These are phyloP conservation scores for Motacilla alba DNA, from an alignment of 2,113 vertebrate genomes.

Conservation along the genomic window DNA sequence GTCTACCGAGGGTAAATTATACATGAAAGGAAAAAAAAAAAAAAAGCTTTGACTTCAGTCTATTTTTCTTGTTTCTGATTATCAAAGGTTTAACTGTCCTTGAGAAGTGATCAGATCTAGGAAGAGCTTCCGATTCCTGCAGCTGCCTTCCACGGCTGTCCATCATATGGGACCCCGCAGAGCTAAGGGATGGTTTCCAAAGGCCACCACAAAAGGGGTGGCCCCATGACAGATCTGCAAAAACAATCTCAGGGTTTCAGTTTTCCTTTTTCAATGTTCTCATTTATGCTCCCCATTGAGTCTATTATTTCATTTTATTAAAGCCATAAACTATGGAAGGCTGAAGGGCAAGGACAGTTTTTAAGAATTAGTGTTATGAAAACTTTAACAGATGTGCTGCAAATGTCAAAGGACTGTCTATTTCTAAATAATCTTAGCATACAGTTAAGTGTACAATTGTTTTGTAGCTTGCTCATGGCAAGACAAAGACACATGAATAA, in stretches of 20 bases:
- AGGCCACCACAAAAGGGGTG: background rate
- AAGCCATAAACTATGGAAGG: background rate
- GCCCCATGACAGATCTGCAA: background rate
- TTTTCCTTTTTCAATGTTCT: constrained; percentile 40
- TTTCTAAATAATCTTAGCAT: background rate
- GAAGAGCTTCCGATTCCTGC: background rate
- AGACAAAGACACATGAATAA: background rate
- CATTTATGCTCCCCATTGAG: constrained; percentile 23
- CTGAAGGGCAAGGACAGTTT: constrained; percentile 21
- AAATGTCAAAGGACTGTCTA: background rate
- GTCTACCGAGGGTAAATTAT: background rate
- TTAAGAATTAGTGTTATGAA: constrained; percentile 1
- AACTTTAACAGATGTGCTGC: background rate
- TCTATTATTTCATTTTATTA: constrained; percentile 52
- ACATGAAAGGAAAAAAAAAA: background rate
- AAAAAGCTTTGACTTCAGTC: background rate
- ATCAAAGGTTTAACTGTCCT: background rate
- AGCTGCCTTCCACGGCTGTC: background rate
- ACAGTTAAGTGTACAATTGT: background rate
- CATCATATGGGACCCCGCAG: background rate
- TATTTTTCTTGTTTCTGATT: background rate
- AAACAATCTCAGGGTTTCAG: constrained; percentile 39
- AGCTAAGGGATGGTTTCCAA: constrained; percentile 15
- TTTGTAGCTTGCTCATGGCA: background rate
- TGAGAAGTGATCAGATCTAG: background rate